These are phyloP conservation scores for Laspeyria flexula DNA, from an alignment of 2,888 invertebrate species.

Conservation along the genomic window DNA sequence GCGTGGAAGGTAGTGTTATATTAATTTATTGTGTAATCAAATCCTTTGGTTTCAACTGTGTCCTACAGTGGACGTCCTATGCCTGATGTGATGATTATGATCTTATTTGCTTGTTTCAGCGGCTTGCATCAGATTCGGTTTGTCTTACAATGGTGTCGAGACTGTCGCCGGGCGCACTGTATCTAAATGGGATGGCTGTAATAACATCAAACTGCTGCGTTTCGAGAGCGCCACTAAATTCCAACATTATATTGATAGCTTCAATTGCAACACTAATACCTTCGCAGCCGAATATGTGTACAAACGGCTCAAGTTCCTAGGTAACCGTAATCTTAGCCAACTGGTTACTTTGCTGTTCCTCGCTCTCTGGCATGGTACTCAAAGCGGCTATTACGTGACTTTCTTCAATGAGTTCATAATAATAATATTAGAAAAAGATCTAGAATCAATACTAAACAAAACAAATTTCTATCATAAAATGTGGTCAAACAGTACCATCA, in stretches of 20 bases:
- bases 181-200: constrained; percentile 94
- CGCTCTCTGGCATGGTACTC: constrained; percentile 98
- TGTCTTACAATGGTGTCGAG: constrained; percentile 93
- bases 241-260: constrained; percentile 95
- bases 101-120: constrained; percentile 63
- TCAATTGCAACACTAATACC: constrained; percentile 98
- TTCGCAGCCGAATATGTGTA: constrained; percentile 98
- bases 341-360: constrained; percentile 93
- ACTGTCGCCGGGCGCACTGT: constrained; percentile 70
- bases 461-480: constrained; percentile 78
- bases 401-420: constrained; percentile 97
- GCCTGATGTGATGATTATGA: no score
- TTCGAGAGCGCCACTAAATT: constrained; percentile 95
- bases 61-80: no score
- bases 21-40: no score
- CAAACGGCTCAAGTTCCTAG: constrained; percentile 96
- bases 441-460: constrained; percentile 84
- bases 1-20: no score
- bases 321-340: constrained; percentile 93
- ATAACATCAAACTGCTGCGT: constrained; percentile 93
- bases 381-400: constrained; percentile 96
- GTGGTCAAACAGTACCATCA: constrained; percentile 67
- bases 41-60: no score
- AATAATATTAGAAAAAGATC: constrained; percentile 93
- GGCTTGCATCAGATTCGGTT: constrained; percentile 87